These are phyloP conservation scores for Agrenia bidenticulata DNA, from an alignment of 2,888 invertebrate genomes.

Conservation along the genomic window DNA sequence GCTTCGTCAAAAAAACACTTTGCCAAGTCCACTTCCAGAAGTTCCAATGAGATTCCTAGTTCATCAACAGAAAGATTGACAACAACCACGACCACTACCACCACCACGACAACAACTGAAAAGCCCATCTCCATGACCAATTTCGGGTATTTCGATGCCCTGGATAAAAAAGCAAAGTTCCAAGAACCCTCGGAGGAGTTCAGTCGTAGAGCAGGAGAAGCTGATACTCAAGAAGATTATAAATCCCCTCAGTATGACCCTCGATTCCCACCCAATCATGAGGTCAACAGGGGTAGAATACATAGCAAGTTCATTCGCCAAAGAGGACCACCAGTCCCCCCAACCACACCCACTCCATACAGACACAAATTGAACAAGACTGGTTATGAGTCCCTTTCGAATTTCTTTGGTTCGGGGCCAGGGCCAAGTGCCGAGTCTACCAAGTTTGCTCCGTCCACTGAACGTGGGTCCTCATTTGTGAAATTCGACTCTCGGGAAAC, in stretches of 20 bases:
- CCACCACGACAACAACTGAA: slow-evolving; percentile 27
- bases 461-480: slow-evolving; percentile 17
- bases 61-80: neutral
- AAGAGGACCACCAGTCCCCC: slow-evolving; percentile 3
- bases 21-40: no score
- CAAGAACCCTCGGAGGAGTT: slow-evolving; percentile 1
- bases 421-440: slow-evolving; percentile 13
- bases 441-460: slow-evolving; percentile 12
- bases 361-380: slow-evolving; percentile 8
- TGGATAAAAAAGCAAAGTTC: slow-evolving; percentile 17
- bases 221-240: neutral
- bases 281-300: slow-evolving; percentile 44
- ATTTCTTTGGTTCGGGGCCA: neutral
- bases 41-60: neutral
- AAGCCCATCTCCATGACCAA: slow-evolving; percentile 23
- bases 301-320: slow-evolving; percentile 33
- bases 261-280: slow-evolving; percentile 50
- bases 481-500: slow-evolving; percentile 33
- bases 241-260: slow-evolving; percentile 43
- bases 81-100: slow-evolving; percentile 23
- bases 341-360: slow-evolving; percentile 12
- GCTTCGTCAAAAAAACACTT: no score
- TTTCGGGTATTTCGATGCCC: slow-evolving; percentile 29
- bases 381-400: neutral
- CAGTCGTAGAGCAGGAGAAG: neutral